These are phyloP conservation scores for Hymenochirus boettgeri DNA, from an alignment of 2,113 vertebrate species.

Conservation along the genomic window DNA sequence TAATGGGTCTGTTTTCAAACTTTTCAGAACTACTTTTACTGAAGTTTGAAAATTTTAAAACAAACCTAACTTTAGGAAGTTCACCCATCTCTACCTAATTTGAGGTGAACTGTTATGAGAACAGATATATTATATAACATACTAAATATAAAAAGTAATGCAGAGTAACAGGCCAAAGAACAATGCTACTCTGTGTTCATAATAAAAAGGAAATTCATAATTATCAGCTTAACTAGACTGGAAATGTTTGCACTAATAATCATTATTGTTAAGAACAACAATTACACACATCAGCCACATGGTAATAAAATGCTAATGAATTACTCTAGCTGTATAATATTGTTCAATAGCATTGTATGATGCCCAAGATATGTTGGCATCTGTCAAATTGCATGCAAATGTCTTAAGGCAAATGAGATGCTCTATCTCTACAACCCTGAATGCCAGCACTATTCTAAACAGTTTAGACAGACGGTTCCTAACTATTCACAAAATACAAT, in stretches of 20 bases:
- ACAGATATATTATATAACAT: too few species aligned
- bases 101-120: too few species aligned
- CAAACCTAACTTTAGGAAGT: too few species aligned
- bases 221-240: neutral
- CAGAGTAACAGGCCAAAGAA: neutral
- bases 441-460: slow-evolving; percentile 23
- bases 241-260: neutral
- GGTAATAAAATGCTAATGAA: neutral
- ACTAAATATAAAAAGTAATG: neutral
- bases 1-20: too few species aligned
- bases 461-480: neutral
- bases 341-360: slow-evolving; percentile 22
- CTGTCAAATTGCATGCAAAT: slow-evolving; percentile 39
- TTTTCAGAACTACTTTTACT: too few species aligned
- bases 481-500: slow-evolving; percentile 30
- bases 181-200: neutral
- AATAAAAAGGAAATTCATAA: neutral
- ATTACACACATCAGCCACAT: neutral
- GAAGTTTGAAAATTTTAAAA: too few species aligned
- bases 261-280: neutral
- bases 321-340: slow-evolving; percentile 1
- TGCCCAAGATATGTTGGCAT: slow-evolving; percentile 22
- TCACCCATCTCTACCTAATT: too few species aligned
- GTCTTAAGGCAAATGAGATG: slow-evolving; percentile 35
- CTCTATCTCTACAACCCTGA: slow-evolving; percentile 17